Evolutionary conservation across 2,797 vertebrate genomes (phyloP).

Genomic region (Coracias cyanogaster): DNA sequence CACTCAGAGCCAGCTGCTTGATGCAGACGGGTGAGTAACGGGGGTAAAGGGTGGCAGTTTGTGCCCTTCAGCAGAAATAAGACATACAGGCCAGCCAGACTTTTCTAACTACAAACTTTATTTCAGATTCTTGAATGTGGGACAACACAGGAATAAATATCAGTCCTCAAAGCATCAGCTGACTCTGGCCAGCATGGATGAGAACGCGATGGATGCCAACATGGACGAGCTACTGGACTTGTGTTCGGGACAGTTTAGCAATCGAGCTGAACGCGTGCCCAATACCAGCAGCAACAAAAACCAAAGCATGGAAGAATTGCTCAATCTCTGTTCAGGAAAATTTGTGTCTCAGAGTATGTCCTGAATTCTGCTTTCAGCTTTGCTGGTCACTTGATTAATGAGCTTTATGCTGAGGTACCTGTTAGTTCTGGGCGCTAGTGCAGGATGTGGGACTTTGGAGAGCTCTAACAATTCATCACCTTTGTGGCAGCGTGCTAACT

Average conservation of each 20-base stretch:
- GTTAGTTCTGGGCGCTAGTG: neutral
- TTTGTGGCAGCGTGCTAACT: neutral
- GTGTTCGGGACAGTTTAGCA: slow-evolving; percentile 90
- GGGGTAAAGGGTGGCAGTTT: neutral
- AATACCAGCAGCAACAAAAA: slow-evolving; percentile 62
- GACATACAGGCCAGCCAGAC: neutral
- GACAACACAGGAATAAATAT: slow-evolving; percentile 81
- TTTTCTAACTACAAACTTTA: neutral
- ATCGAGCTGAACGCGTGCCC: slow-evolving; percentile 68
- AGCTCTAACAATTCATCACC: neutral
- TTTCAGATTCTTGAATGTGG: slow-evolving; percentile 83
- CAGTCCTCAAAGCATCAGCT: slow-evolving; percentile 87
- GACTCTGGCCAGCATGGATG: slow-evolving; percentile 90
- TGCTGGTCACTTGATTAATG: neutral
- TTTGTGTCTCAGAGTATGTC: slow-evolving; percentile 83
- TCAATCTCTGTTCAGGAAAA: slow-evolving; percentile 91
- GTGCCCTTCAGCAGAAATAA: neutral
- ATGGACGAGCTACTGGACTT: slow-evolving; percentile 94
- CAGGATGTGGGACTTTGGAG: neutral
- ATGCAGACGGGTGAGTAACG: slow-evolving; percentile 89
- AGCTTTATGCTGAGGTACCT: neutral
- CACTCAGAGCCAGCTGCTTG: slow-evolving; percentile 94
- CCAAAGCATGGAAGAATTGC: slow-evolving; percentile 87
- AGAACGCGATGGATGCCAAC: slow-evolving; percentile 98
- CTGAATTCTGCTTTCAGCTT: neutral